These are phyloP conservation scores for Caenorhabditis inopinata DNA, from an alignment of 1,140 invertebrate genomes.

Conservation along the genomic window DNA sequence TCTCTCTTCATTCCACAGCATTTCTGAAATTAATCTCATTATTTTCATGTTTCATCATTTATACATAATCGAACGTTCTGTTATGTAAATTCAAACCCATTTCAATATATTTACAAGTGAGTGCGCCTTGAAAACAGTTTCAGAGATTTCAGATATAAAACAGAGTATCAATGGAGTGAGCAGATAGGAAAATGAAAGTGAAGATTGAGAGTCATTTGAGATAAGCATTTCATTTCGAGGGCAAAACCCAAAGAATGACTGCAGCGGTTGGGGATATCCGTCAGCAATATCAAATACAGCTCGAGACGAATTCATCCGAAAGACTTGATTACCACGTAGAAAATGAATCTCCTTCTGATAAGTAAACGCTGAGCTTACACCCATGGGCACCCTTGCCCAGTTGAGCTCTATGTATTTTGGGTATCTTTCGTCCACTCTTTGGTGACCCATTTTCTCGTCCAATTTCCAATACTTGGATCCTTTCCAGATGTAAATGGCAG, in stretches of 20 bases:
- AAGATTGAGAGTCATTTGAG: neutral
- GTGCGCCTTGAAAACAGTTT: neutral
- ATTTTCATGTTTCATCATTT: conserved; percentile 10
- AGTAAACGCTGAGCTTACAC: neutral
- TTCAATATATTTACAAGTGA: conserved; percentile 9
- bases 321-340: neutral
- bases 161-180: neutral
- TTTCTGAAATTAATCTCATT: neutral
- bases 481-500: conserved; percentile 11
- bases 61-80: neutral
- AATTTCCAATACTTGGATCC: neutral
- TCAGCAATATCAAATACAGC: neutral
- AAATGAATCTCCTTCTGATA: conserved; percentile 9
- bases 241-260: neutral
- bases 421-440: neutral
- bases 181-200: neutral
- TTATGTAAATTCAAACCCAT: neutral
- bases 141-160: conserved; percentile 5
- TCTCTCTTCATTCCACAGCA: neutral
- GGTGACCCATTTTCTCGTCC: conserved; percentile 16
- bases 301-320: conserved; percentile 1
- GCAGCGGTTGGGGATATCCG: neutral
- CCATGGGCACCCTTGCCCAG: neutral
- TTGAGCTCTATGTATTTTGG: neutral
- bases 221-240: neutral